Evolutionary conservation across 2,888 invertebrate species (phyloP).

Genomic region (Masnerella sp.): DNA sequence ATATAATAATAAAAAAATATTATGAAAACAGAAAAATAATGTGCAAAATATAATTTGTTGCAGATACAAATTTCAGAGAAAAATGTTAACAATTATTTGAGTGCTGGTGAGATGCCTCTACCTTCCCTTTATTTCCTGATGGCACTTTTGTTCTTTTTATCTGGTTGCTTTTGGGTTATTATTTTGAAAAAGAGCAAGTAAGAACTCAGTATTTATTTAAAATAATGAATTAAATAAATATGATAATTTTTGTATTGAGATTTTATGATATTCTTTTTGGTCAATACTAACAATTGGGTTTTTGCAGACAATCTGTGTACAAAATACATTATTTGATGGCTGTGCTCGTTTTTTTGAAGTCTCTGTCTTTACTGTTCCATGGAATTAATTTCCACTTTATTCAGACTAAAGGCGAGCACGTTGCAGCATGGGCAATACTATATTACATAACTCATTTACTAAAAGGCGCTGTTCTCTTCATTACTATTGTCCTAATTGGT

Average conservation of each 20-base stretch:
- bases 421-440: slow-evolving; percentile 98
- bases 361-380: slow-evolving; percentile 95
- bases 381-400: slow-evolving; percentile 97
- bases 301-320: slow-evolving; percentile 91
- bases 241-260: too few relatives aligned
- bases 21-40: not conserved
- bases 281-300: too few relatives aligned
- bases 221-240: too few relatives aligned
- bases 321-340: slow-evolving; percentile 99
- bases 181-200: slow-evolving; percentile 88
- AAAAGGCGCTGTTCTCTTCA: slow-evolving; percentile 95
- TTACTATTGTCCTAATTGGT: slow-evolving; percentile 96
- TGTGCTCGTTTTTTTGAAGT: slow-evolving; percentile 93
- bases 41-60: slow-evolving; percentile 40
- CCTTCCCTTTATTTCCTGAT: slow-evolving; percentile 95
- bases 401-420: slow-evolving; percentile 93
- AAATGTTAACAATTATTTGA: slow-evolving; percentile 90
- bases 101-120: slow-evolving; percentile 97
- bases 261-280: too few relatives aligned
- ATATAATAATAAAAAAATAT: too few relatives aligned
- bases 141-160: slow-evolving; percentile 91
- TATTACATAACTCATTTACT: slow-evolving; percentile 98
- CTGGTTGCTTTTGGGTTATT: slow-evolving; percentile 95
- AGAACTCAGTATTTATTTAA: too few relatives aligned
- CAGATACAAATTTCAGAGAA: slow-evolving; percentile 93